phyloP scores from a whole-genome alignment of 2,113 vertebrate species.

The Bolborhynchus lineola region DNA sequence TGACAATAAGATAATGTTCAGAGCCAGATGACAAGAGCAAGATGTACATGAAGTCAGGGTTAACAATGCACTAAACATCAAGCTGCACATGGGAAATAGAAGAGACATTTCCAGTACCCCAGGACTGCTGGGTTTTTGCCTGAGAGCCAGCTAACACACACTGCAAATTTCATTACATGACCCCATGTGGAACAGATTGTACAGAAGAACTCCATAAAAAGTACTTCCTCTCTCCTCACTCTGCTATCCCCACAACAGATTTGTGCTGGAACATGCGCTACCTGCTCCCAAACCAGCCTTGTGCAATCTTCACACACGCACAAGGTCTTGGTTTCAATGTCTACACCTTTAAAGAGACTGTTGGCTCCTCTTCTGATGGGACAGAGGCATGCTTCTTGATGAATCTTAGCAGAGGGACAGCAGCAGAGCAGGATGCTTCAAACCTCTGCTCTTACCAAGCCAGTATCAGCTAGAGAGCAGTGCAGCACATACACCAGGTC shows the following conservation, averaged over 20 bases:
- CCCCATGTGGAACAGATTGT: fast-evolving
- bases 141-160: neutral
- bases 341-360: neutral
- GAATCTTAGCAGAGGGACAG: neutral
- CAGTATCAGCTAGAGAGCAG: neutral
- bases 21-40: neutral
- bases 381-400: neutral
- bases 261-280: neutral
- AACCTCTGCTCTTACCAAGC: neutral
- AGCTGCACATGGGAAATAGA: neutral
- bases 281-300: neutral
- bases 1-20: neutral
- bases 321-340: neutral
- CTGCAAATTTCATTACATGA: neutral
- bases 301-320: neutral
- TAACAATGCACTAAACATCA: neutral
- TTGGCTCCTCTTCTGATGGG: neutral
- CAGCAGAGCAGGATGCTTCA: neutral
- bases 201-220: neutral
- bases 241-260: neutral
- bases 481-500: neutral
- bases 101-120: neutral
- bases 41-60: neutral
- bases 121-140: neutral
- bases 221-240: neutral